A percentile compares a stretch with the other conserved stretches of the same genome.
Evolutionary conservation across 1,140 invertebrate genomes (phyloP).

Genomic region (Streblospio benedicti): DNA sequence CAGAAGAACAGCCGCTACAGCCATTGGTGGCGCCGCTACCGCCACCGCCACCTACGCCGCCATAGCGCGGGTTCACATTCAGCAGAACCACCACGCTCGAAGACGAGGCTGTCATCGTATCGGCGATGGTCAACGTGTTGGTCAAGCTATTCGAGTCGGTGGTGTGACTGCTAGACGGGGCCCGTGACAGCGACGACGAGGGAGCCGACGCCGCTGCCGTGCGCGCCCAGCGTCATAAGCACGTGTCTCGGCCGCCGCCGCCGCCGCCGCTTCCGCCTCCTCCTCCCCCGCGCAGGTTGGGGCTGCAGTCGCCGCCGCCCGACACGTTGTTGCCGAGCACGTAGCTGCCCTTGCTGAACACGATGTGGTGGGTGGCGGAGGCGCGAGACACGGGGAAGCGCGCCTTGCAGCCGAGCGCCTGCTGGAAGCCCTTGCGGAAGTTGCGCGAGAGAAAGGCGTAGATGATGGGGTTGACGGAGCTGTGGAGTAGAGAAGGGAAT

Average conservation of each 20-base stretch:
- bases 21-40: no score
- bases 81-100: no score
- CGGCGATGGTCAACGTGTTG: not conserved
- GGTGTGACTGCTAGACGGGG: not conserved
- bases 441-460: conserved; percentile 94
- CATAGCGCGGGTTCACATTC: no score
- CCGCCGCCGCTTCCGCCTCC: not conserved
- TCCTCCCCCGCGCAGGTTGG: not conserved
- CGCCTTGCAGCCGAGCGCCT: conserved; percentile 14
- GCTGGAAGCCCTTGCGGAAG: conserved; percentile 71
- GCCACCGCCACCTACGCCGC: no score
- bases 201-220: not conserved
- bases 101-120: no score
- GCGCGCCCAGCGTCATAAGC: conserved; percentile 3
- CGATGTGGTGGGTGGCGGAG: not conserved
- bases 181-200: not conserved
- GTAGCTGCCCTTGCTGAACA: not conserved
- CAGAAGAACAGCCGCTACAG: no score
- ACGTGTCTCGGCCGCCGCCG: conserved; percentile 9
- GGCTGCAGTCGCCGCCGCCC: conserved; percentile 6
- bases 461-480: conserved; percentile 84
- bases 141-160: not conserved
- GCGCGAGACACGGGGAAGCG: not conserved
- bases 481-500: no score
- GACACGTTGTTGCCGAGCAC: not conserved